Evolutionary conservation across 2,113 vertebrate species (phyloP).

Genomic region (chimpanzee (Pan troglodytes)): DNA sequence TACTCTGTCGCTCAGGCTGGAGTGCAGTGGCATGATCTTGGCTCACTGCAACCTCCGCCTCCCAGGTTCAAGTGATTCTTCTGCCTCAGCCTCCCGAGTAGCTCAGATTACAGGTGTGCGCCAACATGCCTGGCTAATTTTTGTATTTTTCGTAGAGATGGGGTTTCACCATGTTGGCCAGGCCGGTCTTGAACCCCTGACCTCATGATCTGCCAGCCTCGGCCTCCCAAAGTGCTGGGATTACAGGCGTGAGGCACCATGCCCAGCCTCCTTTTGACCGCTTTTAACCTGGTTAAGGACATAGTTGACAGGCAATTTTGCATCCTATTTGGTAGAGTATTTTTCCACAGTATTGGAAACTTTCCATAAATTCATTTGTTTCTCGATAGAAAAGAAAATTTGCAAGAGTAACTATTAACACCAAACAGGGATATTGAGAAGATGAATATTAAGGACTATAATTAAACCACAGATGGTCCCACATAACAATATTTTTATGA

Average conservation of each 20-base stretch:
- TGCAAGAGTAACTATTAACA: background rate
- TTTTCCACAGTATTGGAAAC: background rate
- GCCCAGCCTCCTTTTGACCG: background rate
- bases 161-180: too few relatives aligned
- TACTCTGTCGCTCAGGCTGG: too few relatives aligned
- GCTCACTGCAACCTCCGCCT: too few relatives aligned
- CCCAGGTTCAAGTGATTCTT: too few relatives aligned
- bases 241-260: too few relatives aligned
- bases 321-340: background rate
- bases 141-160: too few relatives aligned
- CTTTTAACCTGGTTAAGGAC: background rate
- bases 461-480: background rate
- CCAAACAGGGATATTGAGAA: slow-evolving; percentile 7
- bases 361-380: background rate
- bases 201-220: too few relatives aligned
- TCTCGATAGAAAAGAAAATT: slow-evolving; percentile 3
- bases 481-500: background rate
- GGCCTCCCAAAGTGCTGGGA: too few relatives aligned
- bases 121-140: too few relatives aligned
- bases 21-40: too few relatives aligned
- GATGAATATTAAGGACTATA: background rate
- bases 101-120: fast-evolving
- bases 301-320: background rate
- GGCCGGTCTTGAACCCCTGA: too few relatives aligned
- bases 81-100: too few relatives aligned